Conservation (phyloP, 2,113 vertebrate genomes). For the Platysteira castanea region DNA sequence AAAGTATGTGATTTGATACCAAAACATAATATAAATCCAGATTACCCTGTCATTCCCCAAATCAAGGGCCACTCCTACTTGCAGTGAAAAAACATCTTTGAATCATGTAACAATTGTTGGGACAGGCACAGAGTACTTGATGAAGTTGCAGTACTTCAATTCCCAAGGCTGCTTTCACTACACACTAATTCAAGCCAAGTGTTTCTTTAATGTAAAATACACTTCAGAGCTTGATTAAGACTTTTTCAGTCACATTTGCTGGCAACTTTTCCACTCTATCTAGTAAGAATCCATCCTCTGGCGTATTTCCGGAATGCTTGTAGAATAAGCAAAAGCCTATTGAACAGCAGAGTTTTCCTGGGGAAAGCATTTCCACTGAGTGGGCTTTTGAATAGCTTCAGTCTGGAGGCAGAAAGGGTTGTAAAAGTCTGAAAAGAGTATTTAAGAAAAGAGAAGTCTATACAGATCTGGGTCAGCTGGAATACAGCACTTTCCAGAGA, state of each 20-base stretch:
- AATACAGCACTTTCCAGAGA: neutral
- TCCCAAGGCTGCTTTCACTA: neutral
- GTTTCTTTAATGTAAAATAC: neutral
- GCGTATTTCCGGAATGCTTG: neutral
- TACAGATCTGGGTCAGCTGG: neutral
- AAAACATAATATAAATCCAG: neutral
- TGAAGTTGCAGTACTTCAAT: neutral
- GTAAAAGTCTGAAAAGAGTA: too few relatives aligned
- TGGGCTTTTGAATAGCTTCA: fast-evolving
- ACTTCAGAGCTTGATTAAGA: neutral
- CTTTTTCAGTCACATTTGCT: neutral
- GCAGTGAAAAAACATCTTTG: neutral
- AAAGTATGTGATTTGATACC: neutral
- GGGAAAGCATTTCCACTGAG: neutral
- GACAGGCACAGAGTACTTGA: neutral
- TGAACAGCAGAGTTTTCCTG: neutral
- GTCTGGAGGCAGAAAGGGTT: neutral
- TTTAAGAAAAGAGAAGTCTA: too few relatives aligned
- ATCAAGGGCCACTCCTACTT: neutral
- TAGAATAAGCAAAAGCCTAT: neutral
- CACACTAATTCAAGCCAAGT: neutral
- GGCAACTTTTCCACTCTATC: neutral
- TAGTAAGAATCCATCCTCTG: neutral
- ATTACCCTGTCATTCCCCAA: neutral
- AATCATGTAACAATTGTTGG: neutral